Percentiles rank a stretch among this genome's conserved stretches.
These are phyloP conservation scores for Pteropus rufus DNA, from an alignment of 2,797 vertebrate genomes.

Conservation along the genomic window DNA sequence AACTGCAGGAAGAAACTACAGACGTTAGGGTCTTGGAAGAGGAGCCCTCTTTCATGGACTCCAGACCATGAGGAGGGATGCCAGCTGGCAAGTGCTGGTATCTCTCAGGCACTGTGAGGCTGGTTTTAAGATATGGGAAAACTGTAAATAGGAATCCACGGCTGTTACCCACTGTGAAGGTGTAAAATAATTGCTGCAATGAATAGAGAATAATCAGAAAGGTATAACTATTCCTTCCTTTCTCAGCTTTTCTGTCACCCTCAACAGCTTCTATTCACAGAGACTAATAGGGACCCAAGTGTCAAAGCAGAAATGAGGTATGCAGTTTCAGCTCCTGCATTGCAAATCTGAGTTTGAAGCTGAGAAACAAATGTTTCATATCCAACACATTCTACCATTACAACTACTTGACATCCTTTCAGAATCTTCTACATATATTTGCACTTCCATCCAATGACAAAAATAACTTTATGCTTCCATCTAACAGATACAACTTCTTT, in stretches of 20 bases:
- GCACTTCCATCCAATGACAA: not conserved
- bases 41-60: not conserved
- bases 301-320: not conserved
- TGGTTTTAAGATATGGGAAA: not conserved
- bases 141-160: not conserved
- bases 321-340: not conserved
- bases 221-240: not conserved
- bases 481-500: not conserved
- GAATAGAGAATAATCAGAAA: not conserved
- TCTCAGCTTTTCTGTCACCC: not conserved
- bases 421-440: not conserved
- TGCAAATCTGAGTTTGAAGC: not conserved
- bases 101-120: not conserved
- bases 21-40: not conserved
- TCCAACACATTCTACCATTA: not conserved
- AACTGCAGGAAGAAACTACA: not conserved
- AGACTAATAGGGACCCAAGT: not conserved
- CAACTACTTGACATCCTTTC: not conserved
- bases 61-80: fast-evolving
- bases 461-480: not conserved
- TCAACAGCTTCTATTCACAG: not conserved
- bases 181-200: not conserved
- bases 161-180: fast-evolving
- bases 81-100: not conserved
- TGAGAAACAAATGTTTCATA: not conserved